Conservation (phyloP, 92 coral and sea anemone species). For the Actinostola sp. region DNA sequence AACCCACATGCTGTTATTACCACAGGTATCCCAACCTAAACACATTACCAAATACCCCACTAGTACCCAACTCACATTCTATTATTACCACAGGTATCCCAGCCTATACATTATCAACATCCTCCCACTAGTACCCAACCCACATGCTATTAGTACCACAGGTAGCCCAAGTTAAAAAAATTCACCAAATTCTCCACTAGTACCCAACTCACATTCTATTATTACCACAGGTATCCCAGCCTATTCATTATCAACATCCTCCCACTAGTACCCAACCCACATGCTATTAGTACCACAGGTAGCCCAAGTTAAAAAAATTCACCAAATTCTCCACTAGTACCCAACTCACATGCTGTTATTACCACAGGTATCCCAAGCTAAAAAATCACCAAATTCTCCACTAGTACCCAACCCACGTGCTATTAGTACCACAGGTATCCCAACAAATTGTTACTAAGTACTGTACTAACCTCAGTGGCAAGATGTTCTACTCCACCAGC, state of each 20-base stretch:
- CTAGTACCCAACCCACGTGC: neutral
- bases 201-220: too few relatives aligned
- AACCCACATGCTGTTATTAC: neutral
- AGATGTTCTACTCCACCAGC: constrained; percentile 97
- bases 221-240: neutral
- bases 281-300: neutral
- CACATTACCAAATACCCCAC: too few relatives aligned
- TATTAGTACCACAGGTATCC: neutral
- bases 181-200: too few relatives aligned
- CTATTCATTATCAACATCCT: neutral
- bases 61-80: too few relatives aligned
- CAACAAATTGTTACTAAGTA: too few relatives aligned
- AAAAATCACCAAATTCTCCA: neutral
- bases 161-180: too few relatives aligned
- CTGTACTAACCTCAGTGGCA: constrained; percentile 91
- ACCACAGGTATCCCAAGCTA: neutral
- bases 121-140: neutral
- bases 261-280: neutral
- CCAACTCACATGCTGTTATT: neutral
- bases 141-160: neutral
- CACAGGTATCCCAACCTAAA: too few relatives aligned
- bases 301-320: too few relatives aligned
- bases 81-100: neutral
- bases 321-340: too few relatives aligned
- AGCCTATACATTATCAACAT: neutral